Evolutionary conservation across 1,140 invertebrate genomes (phyloP), one percentile per base, ranked within the genome.

Genomic region (Sesamia nonagrioides): DNA sequence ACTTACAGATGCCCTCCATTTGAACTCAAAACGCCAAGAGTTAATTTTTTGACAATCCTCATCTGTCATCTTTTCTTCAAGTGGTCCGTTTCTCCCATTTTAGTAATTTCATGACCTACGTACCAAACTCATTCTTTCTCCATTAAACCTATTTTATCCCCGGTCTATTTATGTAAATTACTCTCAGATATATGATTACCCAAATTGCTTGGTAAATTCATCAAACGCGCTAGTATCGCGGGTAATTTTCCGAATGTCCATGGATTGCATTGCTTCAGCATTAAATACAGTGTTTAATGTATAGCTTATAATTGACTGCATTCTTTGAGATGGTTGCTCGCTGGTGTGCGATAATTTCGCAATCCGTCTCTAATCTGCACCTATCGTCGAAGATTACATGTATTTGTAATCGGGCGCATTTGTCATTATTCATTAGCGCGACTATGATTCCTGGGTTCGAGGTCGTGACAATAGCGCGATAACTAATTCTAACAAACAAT

Each of bases 301-400:
- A 89, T 85, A 85, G 77, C 83, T 86, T 88, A 80, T 84, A 84
- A 88, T 89, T 86, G 85, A 87, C 77, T 83, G 83, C 86, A 86
- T 86, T 87, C 88, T 82, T 76, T 56, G 82, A 84, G 77, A 84
- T 86, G 84, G 83, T 81, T 82, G 86, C 85, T 84, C 84, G 69
- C 82, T 76, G 52, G 60, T 13, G 11, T 18, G 56, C 56, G 56
- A 35, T 60, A 73, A 79, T 85, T 85, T 82, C 81, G 79, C 82
- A 82, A 87, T 40, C 56, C 18, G 56, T 18, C 58, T 61, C 42
- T 73, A 79, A 75, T 76, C 11, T 82, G 56, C 54, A 71, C 71
- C 66, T 79, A 75, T 58, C 48, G 37, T 76, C 35, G 68, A 77
- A 58, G 68, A 63, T 82, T 82, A 78, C 72, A 27, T 68, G 42